Evolutionary conservation across 37 sponge, comb jelly and placozoan species (phyloP).

Genomic region (Ianthella basta): DNA sequence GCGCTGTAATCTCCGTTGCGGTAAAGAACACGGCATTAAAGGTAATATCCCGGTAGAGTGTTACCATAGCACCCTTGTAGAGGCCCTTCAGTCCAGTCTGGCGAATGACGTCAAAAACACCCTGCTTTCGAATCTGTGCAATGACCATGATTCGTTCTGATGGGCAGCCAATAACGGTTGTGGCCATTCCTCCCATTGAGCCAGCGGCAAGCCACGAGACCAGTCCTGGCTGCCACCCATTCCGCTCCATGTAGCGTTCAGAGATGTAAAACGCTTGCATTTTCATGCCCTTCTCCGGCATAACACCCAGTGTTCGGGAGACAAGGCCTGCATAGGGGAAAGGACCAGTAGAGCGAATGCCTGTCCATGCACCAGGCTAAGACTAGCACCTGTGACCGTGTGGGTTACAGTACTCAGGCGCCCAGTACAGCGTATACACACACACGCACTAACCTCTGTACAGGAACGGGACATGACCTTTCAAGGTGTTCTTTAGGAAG

Average conservation of each 20-base stretch:
- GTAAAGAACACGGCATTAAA: slow-evolving; percentile 84
- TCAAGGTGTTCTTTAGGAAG: slow-evolving; percentile 39
- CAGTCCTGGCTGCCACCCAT: slow-evolving; percentile 26
- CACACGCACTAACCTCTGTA: slow-evolving; percentile 71
- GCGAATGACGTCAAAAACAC: slow-evolving; percentile 65
- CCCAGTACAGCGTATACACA: no score
- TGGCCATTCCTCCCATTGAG: slow-evolving; percentile 76
- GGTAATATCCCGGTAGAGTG: slow-evolving; percentile 76
- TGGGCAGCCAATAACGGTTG: slow-evolving; percentile 85
- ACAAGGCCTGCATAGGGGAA: slow-evolving; percentile 59
- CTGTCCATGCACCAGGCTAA: not conserved
- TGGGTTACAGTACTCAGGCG: no score
- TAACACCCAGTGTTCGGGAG: slow-evolving; percentile 75
- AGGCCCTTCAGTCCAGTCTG: slow-evolving; percentile 68
- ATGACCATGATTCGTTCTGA: slow-evolving; percentile 88
- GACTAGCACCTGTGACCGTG: no score
- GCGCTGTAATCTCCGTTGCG: slow-evolving; percentile 45
- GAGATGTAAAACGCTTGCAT: slow-evolving; percentile 78
- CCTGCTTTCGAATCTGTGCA: slow-evolving; percentile 80
- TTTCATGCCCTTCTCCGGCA: slow-evolving; percentile 94
- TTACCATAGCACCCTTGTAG: slow-evolving; percentile 64
- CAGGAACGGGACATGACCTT: slow-evolving; percentile 43
- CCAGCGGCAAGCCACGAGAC: slow-evolving; percentile 77
- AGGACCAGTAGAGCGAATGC: no score
- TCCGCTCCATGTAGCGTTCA: slow-evolving; percentile 50